Conservation (phyloP, 2,888 invertebrate species). For the Philaethria dido region DNA sequence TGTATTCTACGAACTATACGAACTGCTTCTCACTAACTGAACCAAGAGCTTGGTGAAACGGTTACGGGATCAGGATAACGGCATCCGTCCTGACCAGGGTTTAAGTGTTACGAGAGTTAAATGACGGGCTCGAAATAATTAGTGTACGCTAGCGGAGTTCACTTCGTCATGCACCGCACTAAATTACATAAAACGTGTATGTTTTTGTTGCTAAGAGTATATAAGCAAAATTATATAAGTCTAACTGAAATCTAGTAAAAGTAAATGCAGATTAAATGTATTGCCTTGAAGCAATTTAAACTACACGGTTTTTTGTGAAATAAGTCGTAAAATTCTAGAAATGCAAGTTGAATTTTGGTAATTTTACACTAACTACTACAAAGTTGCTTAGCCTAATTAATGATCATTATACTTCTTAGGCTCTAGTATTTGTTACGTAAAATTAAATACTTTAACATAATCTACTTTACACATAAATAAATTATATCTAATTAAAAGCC, state of each 20-base stretch:
- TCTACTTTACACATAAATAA: too few species aligned
- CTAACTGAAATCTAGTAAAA: slow-evolving; percentile 1
- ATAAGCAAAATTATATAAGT: slow-evolving; percentile 1
- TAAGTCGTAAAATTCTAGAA: background rate
- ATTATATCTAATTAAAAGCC: background rate
- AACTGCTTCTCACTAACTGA: slow-evolving; percentile 29
- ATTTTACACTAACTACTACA: too few species aligned
- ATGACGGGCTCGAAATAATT: slow-evolving; percentile 33
- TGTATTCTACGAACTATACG: slow-evolving; percentile 23
- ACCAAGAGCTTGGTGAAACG: slow-evolving; percentile 28
- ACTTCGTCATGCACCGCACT: background rate
- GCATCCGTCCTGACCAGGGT: slow-evolving; percentile 35
- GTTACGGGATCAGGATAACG: slow-evolving; percentile 38
- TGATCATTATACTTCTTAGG: background rate
- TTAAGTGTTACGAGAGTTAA: slow-evolving; percentile 35
- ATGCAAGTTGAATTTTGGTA: background rate
- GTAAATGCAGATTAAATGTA: background rate
- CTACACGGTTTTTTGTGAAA: background rate
- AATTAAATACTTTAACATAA: background rate
- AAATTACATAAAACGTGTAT: background rate
- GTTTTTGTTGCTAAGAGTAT: background rate
- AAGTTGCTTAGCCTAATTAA: too few species aligned
- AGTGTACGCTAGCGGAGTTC: slow-evolving; percentile 8
- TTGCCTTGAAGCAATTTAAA: background rate
- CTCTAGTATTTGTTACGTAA: background rate